A percentile compares a stretch with the other conserved stretches of the same genome.
Evolutionary conservation across 2,888 invertebrate species (phyloP).

Genomic region (Bimastos eiseni): DNA sequence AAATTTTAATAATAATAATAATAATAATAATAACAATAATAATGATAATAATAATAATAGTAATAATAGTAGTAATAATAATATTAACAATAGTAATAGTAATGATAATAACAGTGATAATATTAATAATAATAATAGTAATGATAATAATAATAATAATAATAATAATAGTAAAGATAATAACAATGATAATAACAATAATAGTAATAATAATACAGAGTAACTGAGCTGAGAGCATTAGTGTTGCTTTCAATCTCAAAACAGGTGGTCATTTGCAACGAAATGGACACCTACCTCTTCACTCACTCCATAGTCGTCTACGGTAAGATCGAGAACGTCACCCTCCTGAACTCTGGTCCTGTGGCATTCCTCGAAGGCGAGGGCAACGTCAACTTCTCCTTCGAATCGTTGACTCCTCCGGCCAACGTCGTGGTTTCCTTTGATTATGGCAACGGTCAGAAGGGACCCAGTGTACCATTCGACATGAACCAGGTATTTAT

Average conservation of each 20-base stretch:
- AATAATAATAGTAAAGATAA: no score
- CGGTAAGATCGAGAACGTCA: constrained; percentile 43
- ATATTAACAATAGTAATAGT: no score
- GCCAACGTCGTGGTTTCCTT: constrained; percentile 30
- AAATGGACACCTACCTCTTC: constrained; percentile 37
- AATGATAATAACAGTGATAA: no score
- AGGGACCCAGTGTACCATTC: not conserved
- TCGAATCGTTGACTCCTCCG: constrained; percentile 25
- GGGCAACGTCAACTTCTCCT: constrained; percentile 29
- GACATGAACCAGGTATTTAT: not conserved
- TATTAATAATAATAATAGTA: no score
- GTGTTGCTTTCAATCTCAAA: not conserved
- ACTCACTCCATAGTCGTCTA: constrained; percentile 32
- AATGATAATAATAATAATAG: no score
- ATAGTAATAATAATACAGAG: no score
- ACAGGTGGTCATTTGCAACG: constrained; percentile 39
- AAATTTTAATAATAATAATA: no score
- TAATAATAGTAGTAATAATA: no score
- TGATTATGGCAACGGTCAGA: constrained; percentile 30
- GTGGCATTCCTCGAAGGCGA: constrained; percentile 39
- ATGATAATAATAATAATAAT: no score
- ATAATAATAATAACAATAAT: no score
- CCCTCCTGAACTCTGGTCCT: constrained; percentile 37
- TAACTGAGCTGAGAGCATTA: not conserved
- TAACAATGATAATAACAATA: no score